phyloP scores from a whole-genome alignment of 2,888 invertebrate species.

The Aelia acuminata region DNA sequence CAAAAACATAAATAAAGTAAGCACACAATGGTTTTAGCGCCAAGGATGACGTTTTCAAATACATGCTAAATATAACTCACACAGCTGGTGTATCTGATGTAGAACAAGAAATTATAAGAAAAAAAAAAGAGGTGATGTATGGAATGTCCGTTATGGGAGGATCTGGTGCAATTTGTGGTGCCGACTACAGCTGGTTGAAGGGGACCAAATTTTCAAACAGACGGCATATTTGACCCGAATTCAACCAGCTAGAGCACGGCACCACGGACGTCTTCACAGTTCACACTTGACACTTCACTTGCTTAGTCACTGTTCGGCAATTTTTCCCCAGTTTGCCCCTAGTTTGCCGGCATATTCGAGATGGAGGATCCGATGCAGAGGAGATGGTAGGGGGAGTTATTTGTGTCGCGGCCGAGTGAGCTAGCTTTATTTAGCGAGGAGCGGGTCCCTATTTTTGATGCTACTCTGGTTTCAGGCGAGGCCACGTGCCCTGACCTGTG shows the following conservation, averaged over 20 bases:
- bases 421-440: constrained; percentile 41
- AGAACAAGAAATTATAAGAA: constrained; percentile 25
- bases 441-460: constrained; percentile 24
- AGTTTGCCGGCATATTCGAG: constrained; percentile 43
- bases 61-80: constrained; percentile 46
- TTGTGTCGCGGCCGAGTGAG: constrained; percentile 28
- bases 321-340: constrained; percentile 41
- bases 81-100: constrained; percentile 11
- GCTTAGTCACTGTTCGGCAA: constrained; percentile 20
- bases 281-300: constrained; percentile 52
- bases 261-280: constrained; percentile 66
- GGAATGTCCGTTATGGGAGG: constrained; percentile 1
- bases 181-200: constrained; percentile 83
- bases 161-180: constrained; percentile 67
- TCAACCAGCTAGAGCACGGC: constrained; percentile 79
- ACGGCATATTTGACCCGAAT: constrained; percentile 76
- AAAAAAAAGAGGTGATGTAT: constrained; percentile 17
- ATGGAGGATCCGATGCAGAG: background rate
- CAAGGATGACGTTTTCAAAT: constrained; percentile 38
- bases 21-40: constrained; percentile 21
- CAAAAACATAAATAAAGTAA: constrained; percentile 21
- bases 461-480: constrained; percentile 53
- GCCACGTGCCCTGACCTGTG: constrained; percentile 36
- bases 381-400: constrained; percentile 52
- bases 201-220: constrained; percentile 78